These are phyloP conservation scores for Drosophila lacertosa DNA, from an alignment of 1,140 invertebrate genomes.

Conservation along the genomic window DNA sequence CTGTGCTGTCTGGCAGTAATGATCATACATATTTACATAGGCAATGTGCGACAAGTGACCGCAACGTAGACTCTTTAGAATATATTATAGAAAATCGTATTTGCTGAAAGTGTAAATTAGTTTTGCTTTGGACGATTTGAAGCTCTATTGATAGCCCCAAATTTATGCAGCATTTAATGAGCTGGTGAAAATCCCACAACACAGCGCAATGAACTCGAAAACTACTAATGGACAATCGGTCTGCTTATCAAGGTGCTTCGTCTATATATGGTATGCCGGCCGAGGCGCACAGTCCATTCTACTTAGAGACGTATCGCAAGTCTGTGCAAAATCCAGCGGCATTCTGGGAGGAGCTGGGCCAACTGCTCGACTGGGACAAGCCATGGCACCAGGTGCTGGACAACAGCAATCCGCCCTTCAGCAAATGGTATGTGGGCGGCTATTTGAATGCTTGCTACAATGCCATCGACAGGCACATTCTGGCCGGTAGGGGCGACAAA, in stretches of 20 bases:
- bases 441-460: constrained; percentile 97
- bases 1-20: constrained; percentile 3
- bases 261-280: constrained; percentile 57
- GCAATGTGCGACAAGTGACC: constrained; percentile 46
- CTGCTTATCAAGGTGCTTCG: constrained; percentile 32
- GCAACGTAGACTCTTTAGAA: constrained; percentile 40
- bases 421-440: constrained; percentile 96
- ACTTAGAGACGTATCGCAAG: constrained; percentile 87
- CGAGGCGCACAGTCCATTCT: constrained; percentile 83
- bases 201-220: constrained; percentile 28
- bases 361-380: constrained; percentile 91
- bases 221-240: constrained; percentile 8
- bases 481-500: constrained; percentile 90
- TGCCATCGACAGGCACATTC: constrained; percentile 94
- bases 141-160: constrained; percentile 10
- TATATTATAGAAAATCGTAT: constrained; percentile 31
- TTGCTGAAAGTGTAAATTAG: constrained; percentile 43
- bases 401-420: constrained; percentile 92
- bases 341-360: constrained; percentile 93
- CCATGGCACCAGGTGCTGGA: constrained; percentile 93
- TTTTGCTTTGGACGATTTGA: constrained; percentile 25
- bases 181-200: not conserved
- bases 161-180: constrained; percentile 43
- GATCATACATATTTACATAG: constrained; percentile 16
- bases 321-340: constrained; percentile 92